These are phyloP conservation scores for Archocentrus centrarchus DNA, from an alignment of 2,113 vertebrate species.

Conservation along the genomic window DNA sequence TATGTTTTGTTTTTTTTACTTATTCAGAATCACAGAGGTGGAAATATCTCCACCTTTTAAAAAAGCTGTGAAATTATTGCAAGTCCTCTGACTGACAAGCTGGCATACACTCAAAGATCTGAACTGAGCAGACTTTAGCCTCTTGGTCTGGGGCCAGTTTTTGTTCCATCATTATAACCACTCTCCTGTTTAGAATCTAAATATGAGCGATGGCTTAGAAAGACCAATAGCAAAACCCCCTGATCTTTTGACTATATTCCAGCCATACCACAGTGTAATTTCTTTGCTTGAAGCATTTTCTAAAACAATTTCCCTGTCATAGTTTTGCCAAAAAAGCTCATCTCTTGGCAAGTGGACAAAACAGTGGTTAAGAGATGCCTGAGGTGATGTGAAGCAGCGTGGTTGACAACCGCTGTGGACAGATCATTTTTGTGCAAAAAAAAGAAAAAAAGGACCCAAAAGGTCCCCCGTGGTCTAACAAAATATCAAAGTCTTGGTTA, in stretches of 20 bases:
- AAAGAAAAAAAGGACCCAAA: conserved; percentile 23
- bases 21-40: not conserved
- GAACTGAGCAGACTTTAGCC: conserved; percentile 46
- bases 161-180: conserved; percentile 59
- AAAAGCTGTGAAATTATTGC: conserved; percentile 39
- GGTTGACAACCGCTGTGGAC: conserved; percentile 33
- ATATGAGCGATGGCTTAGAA: conserved; percentile 45
- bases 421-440: conserved; percentile 50
- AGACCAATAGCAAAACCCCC: conserved; percentile 42
- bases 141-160: conserved; percentile 44
- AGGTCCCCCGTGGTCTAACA: conserved; percentile 52
- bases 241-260: conserved; percentile 35
- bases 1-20: not conserved
- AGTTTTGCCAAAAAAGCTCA: conserved; percentile 64
- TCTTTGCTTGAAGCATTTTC: conserved; percentile 62
- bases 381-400: conserved; percentile 56
- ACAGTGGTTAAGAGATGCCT: conserved; percentile 60
- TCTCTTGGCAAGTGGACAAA: conserved; percentile 55
- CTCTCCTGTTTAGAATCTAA: conserved; percentile 53
- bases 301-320: conserved; percentile 49
- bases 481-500: conserved; percentile 57
- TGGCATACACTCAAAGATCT: conserved; percentile 45
- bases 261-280: conserved; percentile 44
- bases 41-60: conserved; percentile 31
- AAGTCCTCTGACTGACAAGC: conserved; percentile 29